A percentile compares a stretch with the other conserved stretches of the same genome.
Evolutionary conservation across 2,113 vertebrate species (phyloP).

Genomic region (Nerophis ophidion): DNA sequence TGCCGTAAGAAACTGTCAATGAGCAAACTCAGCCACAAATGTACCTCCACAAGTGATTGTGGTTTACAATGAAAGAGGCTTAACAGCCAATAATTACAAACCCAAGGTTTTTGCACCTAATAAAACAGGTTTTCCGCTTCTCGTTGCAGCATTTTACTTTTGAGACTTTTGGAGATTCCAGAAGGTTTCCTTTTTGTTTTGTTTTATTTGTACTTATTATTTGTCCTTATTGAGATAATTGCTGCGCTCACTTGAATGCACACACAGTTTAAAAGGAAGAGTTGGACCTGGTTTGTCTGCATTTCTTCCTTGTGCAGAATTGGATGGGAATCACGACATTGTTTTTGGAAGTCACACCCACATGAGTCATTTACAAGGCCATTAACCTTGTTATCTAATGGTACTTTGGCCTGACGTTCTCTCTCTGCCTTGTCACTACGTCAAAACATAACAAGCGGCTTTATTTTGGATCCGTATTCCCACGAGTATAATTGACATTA

Average conservation of each 20-base stretch:
- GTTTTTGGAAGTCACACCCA: conserved; percentile 6
- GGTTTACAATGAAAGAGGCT: neutral
- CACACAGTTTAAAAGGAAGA: neutral
- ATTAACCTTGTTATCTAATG: conserved; percentile 1
- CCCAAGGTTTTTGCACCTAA: neutral
- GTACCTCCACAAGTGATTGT: neutral
- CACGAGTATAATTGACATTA: neutral
- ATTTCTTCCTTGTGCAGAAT: conserved; percentile 16
- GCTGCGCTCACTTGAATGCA: neutral
- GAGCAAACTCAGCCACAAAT: neutral
- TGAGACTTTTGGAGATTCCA: neutral
- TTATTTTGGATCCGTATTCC: neutral
- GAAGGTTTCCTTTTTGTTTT: too few species aligned
- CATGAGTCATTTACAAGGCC: neutral
- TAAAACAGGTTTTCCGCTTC: neutral
- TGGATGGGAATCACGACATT: conserved; percentile 2
- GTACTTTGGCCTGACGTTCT: neutral
- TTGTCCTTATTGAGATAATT: neutral
- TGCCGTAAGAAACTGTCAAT: neutral
- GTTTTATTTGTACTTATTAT: neutral
- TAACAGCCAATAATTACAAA: neutral
- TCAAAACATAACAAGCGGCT: neutral
- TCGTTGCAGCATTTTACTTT: neutral
- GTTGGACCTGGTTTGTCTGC: conserved; percentile 24
- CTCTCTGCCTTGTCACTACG: neutral